phyloP scores from a whole-genome alignment of 2,797 vertebrate genomes.

The Brotogeris chrysoptera region DNA sequence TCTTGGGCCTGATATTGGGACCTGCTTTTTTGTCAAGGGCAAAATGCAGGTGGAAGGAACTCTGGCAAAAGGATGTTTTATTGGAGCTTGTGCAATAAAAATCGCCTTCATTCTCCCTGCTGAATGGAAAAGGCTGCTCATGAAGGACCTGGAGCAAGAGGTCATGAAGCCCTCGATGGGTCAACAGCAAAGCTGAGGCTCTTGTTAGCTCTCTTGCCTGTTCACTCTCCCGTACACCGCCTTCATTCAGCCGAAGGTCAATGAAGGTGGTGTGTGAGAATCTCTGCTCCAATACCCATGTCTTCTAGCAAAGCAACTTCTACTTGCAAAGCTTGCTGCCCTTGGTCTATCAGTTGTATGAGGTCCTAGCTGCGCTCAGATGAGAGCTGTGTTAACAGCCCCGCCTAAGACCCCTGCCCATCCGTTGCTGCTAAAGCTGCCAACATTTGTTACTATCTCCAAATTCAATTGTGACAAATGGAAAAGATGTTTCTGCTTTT shows the following conservation, averaged over 20 bases:
- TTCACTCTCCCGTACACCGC: not conserved
- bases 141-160: not conserved
- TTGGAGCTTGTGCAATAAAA: not conserved
- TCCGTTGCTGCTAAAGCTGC: not conserved
- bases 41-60: not conserved
- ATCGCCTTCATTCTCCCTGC: accelerated
- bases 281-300: not conserved
- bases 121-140: not conserved
- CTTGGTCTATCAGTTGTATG: accelerated
- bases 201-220: not conserved
- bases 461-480: not conserved
- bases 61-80: not conserved
- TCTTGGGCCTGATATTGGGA: accelerated
- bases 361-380: not conserved
- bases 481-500: not conserved
- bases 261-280: not conserved
- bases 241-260: not conserved
- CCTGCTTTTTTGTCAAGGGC: not conserved
- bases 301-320: not conserved
- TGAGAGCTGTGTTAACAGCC: not conserved
- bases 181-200: not conserved
- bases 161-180: not conserved
- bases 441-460: not conserved
- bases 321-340: not conserved
- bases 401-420: not conserved